Base-by-base conservation (phyloP, 2,797 vertebrate species). In the Pangasius mekongensis region DNA sequence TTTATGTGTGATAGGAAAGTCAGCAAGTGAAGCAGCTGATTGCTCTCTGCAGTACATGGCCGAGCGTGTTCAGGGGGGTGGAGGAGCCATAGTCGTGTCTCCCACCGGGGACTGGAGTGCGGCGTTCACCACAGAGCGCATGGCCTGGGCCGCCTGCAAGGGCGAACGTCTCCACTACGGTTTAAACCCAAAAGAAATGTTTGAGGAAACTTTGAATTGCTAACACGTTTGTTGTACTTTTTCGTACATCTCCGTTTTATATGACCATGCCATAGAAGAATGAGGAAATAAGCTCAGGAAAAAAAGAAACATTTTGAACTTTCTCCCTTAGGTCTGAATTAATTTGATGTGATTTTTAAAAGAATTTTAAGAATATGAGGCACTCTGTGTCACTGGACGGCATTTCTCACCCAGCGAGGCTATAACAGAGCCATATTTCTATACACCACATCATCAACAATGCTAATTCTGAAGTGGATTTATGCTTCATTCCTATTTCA, bases 21-120 rank as follows among this genome's bases (percentile, higher is more conserved):
- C 90, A 3, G 86, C 90, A 3, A 69, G 91, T 36, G 89, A 94
- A 54, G 94, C 93, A 16, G 92, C 90, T 0, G 90, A 94, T 6
- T 64, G 92, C 85, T 94, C 95, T 89, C 93, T 97, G 83, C 88
- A 88, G 86, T 94, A 94, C 86, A 96, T 96, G 96, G 92, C 92
- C 1, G 94, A 95, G 3, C 93, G 94, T 85, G 95, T 96, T 47
- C 90, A 77, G 24, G 95, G 95, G 33, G 93, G 92, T 24, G 96
- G 96, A 36, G 96, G 96, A 16, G 92, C 93, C 33, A 93, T 95
- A 84, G 94, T 93, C 22, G 93, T 95, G 52, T 94, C 94, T 89
- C 94, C 94, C 2, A 91, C 90, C 0, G 95, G 94, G n/a, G 86
- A 96, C 91, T 96, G 91, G 96, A 92, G 94, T 3, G 92, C 94